Evolutionary conservation across 2,113 vertebrate genomes (phyloP).

Genomic region (Edolisoma coerulescens): DNA sequence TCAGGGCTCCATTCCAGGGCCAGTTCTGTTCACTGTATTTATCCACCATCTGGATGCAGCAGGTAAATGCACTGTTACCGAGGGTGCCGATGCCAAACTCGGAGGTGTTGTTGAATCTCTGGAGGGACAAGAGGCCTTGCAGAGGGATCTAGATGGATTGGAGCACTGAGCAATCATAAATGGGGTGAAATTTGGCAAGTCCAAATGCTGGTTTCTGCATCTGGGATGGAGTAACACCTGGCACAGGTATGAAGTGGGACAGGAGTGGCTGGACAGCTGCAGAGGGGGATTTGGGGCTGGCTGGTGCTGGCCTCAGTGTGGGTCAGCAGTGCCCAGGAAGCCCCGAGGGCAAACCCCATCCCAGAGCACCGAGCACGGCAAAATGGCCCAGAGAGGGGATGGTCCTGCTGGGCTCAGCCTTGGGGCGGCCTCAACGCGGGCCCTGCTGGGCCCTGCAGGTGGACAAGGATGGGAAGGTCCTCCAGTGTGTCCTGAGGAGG

Average conservation of each 20-base stretch:
- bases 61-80: background rate
- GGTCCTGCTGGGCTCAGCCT: background rate
- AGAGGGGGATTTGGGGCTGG: background rate
- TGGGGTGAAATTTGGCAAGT: background rate
- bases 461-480: background rate
- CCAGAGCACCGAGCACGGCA: background rate
- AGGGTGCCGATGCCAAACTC: background rate
- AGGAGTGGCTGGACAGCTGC: background rate
- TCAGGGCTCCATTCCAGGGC: background rate
- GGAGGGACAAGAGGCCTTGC: background rate
- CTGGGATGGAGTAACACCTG: rapidly evolving
- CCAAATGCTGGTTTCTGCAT: background rate
- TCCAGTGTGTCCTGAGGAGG: background rate
- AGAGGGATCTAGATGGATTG: background rate
- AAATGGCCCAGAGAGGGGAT: background rate
- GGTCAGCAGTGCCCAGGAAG: background rate
- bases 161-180: background rate
- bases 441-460: background rate
- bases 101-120: background rate
- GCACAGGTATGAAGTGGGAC: background rate
- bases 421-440: rapidly evolving
- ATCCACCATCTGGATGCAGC: background rate
- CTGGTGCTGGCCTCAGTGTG: background rate
- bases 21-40: background rate
- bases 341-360: background rate